These are phyloP conservation scores for Scomberomorus guttatus DNA, from an alignment of 2,797 vertebrate genomes.

Conservation along the genomic window DNA sequence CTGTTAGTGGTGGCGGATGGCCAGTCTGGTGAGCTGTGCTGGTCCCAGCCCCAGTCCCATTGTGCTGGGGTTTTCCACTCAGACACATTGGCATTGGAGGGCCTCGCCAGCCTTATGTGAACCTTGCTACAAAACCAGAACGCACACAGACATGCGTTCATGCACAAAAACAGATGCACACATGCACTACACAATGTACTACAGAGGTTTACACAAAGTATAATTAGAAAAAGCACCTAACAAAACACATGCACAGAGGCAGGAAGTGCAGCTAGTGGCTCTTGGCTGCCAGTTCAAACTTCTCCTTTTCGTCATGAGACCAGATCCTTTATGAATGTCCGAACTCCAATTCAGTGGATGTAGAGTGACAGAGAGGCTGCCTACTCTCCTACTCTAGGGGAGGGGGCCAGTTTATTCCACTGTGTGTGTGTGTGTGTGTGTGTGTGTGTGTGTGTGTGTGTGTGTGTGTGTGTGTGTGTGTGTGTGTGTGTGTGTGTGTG, in stretches of 20 bases:
- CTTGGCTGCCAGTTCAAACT: slow-evolving; percentile 74
- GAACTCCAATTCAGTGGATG: slow-evolving; percentile 50
- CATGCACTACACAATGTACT: slow-evolving; percentile 55
- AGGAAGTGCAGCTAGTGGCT: slow-evolving; percentile 77
- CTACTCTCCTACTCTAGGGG: slow-evolving; percentile 42
- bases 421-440: slow-evolving; percentile 32
- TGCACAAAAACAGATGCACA: slow-evolving; percentile 52
- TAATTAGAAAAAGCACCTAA: slow-evolving; percentile 78
- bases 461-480: slow-evolving; percentile 28
- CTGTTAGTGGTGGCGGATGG: slow-evolving; percentile 68
- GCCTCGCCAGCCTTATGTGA: slow-evolving; percentile 70
- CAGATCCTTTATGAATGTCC: slow-evolving; percentile 69
- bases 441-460: slow-evolving; percentile 29
- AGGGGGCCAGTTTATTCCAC: slow-evolving; percentile 37
- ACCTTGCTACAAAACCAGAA: slow-evolving; percentile 55
- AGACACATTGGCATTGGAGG: slow-evolving; percentile 74
- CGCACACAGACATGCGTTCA: slow-evolving; percentile 33
- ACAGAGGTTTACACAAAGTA: slow-evolving; percentile 65
- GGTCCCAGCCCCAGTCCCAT: slow-evolving; percentile 67
- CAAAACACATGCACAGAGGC: slow-evolving; percentile 77
- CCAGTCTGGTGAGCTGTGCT: slow-evolving; percentile 55
- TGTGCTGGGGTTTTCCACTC: slow-evolving; percentile 80
- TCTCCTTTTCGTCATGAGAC: slow-evolving; percentile 70
- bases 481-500: slow-evolving; percentile 30
- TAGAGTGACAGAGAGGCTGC: slow-evolving; percentile 59